Percentiles rank a stretch among this genome's conserved stretches.
These are phyloP conservation scores for Tipula lateralis DNA, from an alignment of 2,888 invertebrate genomes.

Conservation along the genomic window DNA sequence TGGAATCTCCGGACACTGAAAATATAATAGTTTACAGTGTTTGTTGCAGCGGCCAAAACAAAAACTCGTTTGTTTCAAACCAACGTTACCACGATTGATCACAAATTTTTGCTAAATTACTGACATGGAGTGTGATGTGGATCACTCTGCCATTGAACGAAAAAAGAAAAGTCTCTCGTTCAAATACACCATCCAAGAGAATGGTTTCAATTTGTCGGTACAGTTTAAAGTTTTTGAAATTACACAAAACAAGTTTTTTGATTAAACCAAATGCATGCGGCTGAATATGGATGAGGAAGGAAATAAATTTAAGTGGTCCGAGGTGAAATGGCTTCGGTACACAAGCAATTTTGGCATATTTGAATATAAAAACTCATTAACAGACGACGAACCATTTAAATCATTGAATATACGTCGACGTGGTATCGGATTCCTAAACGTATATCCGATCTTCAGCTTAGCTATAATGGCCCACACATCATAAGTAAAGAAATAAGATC, in stretches of 20 bases:
- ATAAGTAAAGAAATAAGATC: too few species aligned
- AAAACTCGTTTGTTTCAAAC: not conserved
- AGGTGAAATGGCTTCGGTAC: not conserved
- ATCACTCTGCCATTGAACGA: not conserved
- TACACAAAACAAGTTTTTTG: not conserved
- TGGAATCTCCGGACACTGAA: not conserved
- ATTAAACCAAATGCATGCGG: not conserved
- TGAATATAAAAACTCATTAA: not conserved
- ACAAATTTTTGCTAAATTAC: not conserved
- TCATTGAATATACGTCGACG: not conserved
- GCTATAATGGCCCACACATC: too few species aligned
- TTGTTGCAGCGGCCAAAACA: not conserved
- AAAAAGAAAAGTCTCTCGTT: not conserved
- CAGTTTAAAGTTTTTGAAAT: not conserved
- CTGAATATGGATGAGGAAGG: not conserved
- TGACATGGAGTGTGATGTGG: not conserved
- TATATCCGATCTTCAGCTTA: too few species aligned
- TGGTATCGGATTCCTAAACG: not conserved
- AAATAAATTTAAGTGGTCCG: not conserved
- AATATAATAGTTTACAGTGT: not conserved
- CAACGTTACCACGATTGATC: too few species aligned
- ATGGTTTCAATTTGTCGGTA: not conserved
- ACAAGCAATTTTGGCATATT: not conserved
- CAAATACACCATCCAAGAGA: too few species aligned
- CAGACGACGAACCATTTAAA: not conserved